Base-by-base conservation (phyloP, 2,888 invertebrate genomes). In the Lasioglossum lativentre region DNA sequence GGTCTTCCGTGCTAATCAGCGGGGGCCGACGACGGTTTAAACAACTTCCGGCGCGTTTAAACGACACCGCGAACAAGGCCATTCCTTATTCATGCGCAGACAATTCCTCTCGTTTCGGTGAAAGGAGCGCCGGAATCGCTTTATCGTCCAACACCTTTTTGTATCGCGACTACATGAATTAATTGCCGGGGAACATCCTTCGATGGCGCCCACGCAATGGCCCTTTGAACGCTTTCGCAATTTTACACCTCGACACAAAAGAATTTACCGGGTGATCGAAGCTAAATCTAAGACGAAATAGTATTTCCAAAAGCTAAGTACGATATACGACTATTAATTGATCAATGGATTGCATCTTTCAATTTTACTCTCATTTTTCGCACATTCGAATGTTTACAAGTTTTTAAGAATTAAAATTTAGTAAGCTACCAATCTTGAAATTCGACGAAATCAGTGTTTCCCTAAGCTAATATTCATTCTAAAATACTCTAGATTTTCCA, bases 1-100 rank as follows among this genome's bases (percentile, higher is more conserved):
- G 85, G 82, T 81, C 86, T 88, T 87, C 84, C 77, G 76, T 75
- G 85, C 83, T 87, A 91, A 85, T 88, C 87, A 87, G 75, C 83
- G 80, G 66, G 83, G 66, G 79, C 78, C 80, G 52, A 52, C 52
- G 52, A 83, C 80, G 78, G 80, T 81, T 87, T 87, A 86, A 86
- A 86, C 86, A 87, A 87, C 86, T 87, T 86, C 78, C 83, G 74
- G 68, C 42, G 73, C 76, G 83, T 83, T 83, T 80, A 87, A 83
- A 80, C 80, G 86, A 80, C 86, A 80, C 80, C 82, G 76, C 78
- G 86, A 87, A 85, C 80, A 56, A 71, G 34, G 40, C 34, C 72
- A 74, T 86, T 81, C 70, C 76, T 87, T 87, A 87, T 87, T 87
- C 87, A 87, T 83, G 74, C 78, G 73, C 78, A 14, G 71, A 80